phyloP scores from a whole-genome alignment of 2,113 vertebrate genomes.

The Arothron firmamentum region DNA sequence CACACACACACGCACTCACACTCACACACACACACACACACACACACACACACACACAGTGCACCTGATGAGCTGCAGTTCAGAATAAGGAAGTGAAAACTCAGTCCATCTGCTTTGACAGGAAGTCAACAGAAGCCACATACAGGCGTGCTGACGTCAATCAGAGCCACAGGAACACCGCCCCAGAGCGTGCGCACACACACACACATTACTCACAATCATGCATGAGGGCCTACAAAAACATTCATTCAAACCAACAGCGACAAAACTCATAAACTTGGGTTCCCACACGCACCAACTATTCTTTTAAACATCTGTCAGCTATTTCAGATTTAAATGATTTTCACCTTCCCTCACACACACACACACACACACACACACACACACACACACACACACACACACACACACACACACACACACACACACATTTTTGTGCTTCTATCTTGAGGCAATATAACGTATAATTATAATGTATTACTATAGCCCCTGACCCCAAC shows the following conservation, averaged over 20 bases:
- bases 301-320: neutral
- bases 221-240: conserved; percentile 19
- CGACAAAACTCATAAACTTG: neutral
- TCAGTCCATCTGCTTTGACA: conserved; percentile 74
- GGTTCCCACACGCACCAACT: neutral
- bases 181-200: conserved; percentile 36
- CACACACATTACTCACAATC: conserved; percentile 30
- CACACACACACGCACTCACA: conserved; percentile 22
- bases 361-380: too few relatives aligned
- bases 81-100: conserved; percentile 73
- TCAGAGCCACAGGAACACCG: conserved; percentile 75
- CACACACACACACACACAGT: conserved; percentile 22
- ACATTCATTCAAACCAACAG: conserved; percentile 15
- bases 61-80: conserved; percentile 69
- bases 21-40: conserved; percentile 22
- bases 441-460: too few relatives aligned
- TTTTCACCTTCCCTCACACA: too few relatives aligned
- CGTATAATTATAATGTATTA: too few relatives aligned
- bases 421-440: too few relatives aligned
- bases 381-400: too few relatives aligned
- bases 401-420: too few relatives aligned
- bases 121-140: conserved; percentile 81
- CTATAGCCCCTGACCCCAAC: too few relatives aligned
- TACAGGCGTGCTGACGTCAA: conserved; percentile 76
- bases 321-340: too few relatives aligned